Conservation (phyloP, 2,888 invertebrate genomes). For the Neocrepidodera transversa region DNA sequence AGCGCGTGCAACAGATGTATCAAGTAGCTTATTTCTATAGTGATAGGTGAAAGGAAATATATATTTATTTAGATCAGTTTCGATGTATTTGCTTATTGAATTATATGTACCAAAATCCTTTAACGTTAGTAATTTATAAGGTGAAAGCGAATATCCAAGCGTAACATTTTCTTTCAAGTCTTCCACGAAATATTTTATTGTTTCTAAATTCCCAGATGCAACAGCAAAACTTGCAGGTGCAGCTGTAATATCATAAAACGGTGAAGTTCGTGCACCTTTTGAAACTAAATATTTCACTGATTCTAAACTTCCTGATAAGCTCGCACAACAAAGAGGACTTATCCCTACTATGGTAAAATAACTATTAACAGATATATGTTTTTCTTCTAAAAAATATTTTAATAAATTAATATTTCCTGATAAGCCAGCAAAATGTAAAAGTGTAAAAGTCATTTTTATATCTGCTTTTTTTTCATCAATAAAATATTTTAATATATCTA, state of each 20-base stretch:
- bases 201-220: not conserved
- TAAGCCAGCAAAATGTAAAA: not conserved
- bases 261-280: not conserved
- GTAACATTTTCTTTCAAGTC: not conserved
- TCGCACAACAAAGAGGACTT: not conserved
- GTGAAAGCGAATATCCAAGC: not conserved
- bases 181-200: not conserved
- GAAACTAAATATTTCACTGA: not conserved
- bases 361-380: not conserved
- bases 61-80: not conserved
- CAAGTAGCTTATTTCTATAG: not conserved
- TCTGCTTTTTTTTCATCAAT: not conserved
- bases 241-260: not conserved
- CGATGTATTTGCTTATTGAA: not conserved
- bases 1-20: not conserved
- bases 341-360: not conserved
- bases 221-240: not conserved
- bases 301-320: not conserved
- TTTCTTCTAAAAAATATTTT: not conserved
- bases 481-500: not conserved
- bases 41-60: not conserved
- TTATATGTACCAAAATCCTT: not conserved
- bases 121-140: not conserved
- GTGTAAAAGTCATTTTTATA: not conserved
- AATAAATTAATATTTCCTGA: not conserved